A percentile compares a stretch with the other conserved stretches of the same genome.
Conservation (phyloP, 2,113 vertebrate genomes). For the Misgurnus anguillicaudatus region DNA sequence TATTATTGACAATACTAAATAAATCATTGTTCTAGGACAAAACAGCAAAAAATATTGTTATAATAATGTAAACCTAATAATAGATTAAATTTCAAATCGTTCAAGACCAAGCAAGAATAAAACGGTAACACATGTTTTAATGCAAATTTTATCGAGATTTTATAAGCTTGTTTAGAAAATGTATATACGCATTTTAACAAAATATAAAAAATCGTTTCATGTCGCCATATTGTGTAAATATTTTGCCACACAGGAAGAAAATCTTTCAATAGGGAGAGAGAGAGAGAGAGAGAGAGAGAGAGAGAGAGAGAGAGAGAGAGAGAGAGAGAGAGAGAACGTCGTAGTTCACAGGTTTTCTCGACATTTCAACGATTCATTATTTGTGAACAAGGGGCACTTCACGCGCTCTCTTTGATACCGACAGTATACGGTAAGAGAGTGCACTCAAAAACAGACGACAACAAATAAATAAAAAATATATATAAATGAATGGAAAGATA, state of each 20-base stretch:
- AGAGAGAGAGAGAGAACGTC: slow-evolving; percentile 64
- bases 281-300: slow-evolving; percentile 56
- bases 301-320: slow-evolving; percentile 35
- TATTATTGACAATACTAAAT: background rate
- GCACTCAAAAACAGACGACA: slow-evolving; percentile 80
- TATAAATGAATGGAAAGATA: slow-evolving; percentile 51
- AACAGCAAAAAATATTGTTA: no score
- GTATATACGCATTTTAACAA: no score
- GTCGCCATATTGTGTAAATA: background rate
- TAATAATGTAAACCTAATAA: background rate
- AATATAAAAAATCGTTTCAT: background rate
- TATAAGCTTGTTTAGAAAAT: no score
- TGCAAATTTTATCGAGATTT: no score
- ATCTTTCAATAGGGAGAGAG: slow-evolving; percentile 40
- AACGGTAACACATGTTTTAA: no score
- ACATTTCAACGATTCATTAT: slow-evolving; percentile 80
- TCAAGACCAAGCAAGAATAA: no score
- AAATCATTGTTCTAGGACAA: slow-evolving; percentile 49
- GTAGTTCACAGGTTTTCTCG: slow-evolving; percentile 73
- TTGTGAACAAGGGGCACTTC: slow-evolving; percentile 74
- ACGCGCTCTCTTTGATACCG: slow-evolving; percentile 80
- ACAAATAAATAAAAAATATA: slow-evolving; percentile 72
- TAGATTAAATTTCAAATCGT: background rate
- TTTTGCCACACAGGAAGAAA: slow-evolving; percentile 9
- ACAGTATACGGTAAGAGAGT: slow-evolving; percentile 78